Evolutionary conservation across 1,140 invertebrate species (phyloP), one percentile per base, ranked within the genome.

Genomic region (Diachasma alloeum): DNA sequence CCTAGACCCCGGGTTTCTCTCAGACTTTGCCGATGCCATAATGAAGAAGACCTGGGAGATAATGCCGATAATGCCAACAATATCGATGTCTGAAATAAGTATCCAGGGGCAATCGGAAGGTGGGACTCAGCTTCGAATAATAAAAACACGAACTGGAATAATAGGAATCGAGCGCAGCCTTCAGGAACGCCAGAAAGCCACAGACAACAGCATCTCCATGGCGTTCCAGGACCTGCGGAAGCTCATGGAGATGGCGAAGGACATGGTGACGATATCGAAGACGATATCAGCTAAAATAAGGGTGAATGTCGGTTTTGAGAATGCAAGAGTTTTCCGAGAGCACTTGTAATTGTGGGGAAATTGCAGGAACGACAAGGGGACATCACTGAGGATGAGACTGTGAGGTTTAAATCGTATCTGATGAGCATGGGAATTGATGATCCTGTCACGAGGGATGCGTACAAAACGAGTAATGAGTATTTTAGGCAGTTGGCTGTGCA

Each of bases 341-440:
- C 79, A 78, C 70, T 85, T 72, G 81, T 88, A 31, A 31, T 87
- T 46, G 59, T 80, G 76, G 81, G 78, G 81, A 77, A 76, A 86
- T 92, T 91, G 70, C 89, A 96, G 91, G 96, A 98, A 82, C 96
- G 95, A 85, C 96, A 98, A 91, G 97, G 97, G 31, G 96, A 97
- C 84, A 97, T 99, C 78, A 98, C 97, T 11, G 97, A 99, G 87
- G 98, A 99, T 91, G 98, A 99, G 91, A 99, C 98, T 9, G 92
- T 99, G 15, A 93, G 94, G 80, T 99, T 99, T 83, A 98, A 99
- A 87, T 96, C 97, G 0, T 98, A 99, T 85, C 90, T 99, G 46
- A 92, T 99, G 87, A 98, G 97, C 88, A 92, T 99, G 80, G 98
- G 98, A 82, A 98, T 99, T 79, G 96, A 97, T 84, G 97, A 99